Conservation (phyloP, 1,140 invertebrate genomes). For the Monochamus saltuarius region DNA sequence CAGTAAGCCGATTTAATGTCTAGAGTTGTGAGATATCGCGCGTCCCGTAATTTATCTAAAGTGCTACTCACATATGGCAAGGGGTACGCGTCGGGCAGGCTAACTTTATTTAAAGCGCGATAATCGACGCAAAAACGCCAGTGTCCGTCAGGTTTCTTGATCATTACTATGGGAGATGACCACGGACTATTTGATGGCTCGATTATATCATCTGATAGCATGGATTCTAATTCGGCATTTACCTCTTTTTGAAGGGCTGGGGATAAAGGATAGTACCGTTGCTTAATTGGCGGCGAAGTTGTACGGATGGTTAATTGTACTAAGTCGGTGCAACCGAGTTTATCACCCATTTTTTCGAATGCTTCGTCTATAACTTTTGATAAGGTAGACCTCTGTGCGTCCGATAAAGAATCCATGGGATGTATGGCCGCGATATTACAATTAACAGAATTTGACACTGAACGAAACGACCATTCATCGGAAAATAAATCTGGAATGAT, state of each 20-base stretch:
- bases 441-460: neutral
- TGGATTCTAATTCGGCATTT: conserved; percentile 17
- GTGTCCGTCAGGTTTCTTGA: conserved; percentile 54
- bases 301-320: conserved; percentile 2
- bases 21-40: conserved; percentile 38
- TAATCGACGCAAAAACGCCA: conserved; percentile 45
- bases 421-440: neutral
- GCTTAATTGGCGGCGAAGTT: conserved; percentile 4
- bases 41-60: conserved; percentile 38
- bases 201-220: conserved; percentile 39
- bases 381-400: neutral
- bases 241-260: conserved; percentile 11
- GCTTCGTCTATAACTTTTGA: neutral
- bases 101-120: conserved; percentile 11
- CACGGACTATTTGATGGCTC: conserved; percentile 39
- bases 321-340: conserved; percentile 11
- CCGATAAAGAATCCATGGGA: neutral
- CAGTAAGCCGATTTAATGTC: conserved; percentile 46
- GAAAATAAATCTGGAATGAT: neutral
- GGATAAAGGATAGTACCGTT: conserved; percentile 12
- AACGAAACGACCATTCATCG: neutral
- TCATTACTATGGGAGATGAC: conserved; percentile 52
- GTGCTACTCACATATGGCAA: conserved; percentile 24
- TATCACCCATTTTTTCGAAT: neutral
- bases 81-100: conserved; percentile 14